phyloP scores from a whole-genome alignment of 1,140 invertebrate species.

The Drosophila ercepeae region DNA sequence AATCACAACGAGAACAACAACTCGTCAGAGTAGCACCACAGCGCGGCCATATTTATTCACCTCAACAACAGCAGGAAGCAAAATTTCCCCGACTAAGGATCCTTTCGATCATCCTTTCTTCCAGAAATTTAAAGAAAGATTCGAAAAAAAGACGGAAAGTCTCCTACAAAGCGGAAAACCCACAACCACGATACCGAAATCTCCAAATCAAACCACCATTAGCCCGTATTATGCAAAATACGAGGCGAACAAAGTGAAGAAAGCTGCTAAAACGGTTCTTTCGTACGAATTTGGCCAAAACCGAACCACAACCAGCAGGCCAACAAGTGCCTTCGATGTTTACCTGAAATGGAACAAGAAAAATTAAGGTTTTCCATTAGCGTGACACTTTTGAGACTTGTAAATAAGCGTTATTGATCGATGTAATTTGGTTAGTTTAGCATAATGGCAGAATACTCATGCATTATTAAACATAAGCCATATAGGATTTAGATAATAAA shows the following conservation, averaged over 20 bases:
- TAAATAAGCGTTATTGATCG: slow-evolving; percentile 56
- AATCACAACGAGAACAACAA: slow-evolving; percentile 7
- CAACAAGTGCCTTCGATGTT: slow-evolving; percentile 33
- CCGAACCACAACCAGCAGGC: slow-evolving; percentile 23
- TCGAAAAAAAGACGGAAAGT: slow-evolving; percentile 9
- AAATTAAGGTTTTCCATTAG: slow-evolving; percentile 15
- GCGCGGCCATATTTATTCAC: slow-evolving; percentile 64
- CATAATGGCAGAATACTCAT: slow-evolving; percentile 60
- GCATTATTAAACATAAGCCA: slow-evolving; percentile 58
- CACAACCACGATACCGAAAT: neutral
- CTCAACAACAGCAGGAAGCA: slow-evolving; percentile 34
- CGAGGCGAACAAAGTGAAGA: slow-evolving; percentile 55
- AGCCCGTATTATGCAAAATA: slow-evolving; percentile 65
- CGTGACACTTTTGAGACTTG: slow-evolving; percentile 36
- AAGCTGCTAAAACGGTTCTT: slow-evolving; percentile 48
- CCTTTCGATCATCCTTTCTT: slow-evolving; percentile 71
- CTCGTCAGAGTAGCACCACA: slow-evolving; percentile 44
- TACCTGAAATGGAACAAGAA: slow-evolving; percentile 46
- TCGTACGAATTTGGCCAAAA: slow-evolving; percentile 47
- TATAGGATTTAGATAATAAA: slow-evolving; percentile 66
- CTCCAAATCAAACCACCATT: slow-evolving; percentile 14
- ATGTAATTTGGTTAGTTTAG: slow-evolving; percentile 46
- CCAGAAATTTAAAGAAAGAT: slow-evolving; percentile 55
- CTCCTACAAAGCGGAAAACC: slow-evolving; percentile 1
- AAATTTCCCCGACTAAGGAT: slow-evolving; percentile 27